Percentiles rank a stretch among this genome's conserved stretches.
These are phyloP conservation scores for Drosophila ustulata DNA, from an alignment of 2,888 invertebrate species.

Conservation along the genomic window DNA sequence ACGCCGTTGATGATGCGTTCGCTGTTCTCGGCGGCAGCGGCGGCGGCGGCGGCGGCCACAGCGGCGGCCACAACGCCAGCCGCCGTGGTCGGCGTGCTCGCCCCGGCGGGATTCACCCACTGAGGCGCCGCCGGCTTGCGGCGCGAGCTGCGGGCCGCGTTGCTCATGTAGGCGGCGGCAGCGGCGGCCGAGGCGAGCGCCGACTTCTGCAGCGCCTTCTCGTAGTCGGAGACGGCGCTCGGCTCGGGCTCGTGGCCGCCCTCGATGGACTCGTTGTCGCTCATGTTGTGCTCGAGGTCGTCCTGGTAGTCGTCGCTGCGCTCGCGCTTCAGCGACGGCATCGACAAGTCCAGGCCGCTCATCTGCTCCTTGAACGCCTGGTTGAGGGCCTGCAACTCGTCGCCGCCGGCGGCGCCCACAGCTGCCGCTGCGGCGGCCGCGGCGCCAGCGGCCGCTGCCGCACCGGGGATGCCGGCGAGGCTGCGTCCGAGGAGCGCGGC, in stretches of 20 bases:
- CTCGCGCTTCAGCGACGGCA: conserved; percentile 92
- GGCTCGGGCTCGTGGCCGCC: conserved; percentile 64
- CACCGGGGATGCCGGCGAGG: conserved; percentile 90
- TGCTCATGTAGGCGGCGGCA: conserved; percentile 70
- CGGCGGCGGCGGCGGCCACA: conserved; percentile 64
- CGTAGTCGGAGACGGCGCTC: conserved; percentile 83
- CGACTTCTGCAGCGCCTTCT: conserved; percentile 67
- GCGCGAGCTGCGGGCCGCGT: conserved; percentile 86
- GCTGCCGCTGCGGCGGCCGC: conserved; percentile 91
- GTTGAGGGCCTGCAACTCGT: conserved; percentile 86
- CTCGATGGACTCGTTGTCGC: conserved; percentile 83
- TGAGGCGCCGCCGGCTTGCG: conserved; percentile 98
- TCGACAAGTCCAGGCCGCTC: conserved; percentile 94
- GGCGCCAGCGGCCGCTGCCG: conserved; percentile 91
- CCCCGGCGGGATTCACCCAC: conserved; percentile 94
- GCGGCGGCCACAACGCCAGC: conserved; percentile 32
- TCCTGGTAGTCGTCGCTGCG: conserved; percentile 85
- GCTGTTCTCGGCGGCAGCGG: conserved; percentile 86
- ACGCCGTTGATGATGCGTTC: conserved; percentile 97
- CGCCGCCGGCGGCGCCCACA: conserved; percentile 87
- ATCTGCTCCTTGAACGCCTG: conserved; percentile 91
- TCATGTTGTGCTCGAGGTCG: conserved; percentile 88
- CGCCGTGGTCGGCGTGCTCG: conserved; percentile 48
- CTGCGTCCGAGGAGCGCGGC: conserved; percentile 86
- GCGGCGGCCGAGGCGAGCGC: conserved; percentile 68